Conservation (phyloP, 1,140 invertebrate genomes). For the Homalodisca vitripennis region DNA sequence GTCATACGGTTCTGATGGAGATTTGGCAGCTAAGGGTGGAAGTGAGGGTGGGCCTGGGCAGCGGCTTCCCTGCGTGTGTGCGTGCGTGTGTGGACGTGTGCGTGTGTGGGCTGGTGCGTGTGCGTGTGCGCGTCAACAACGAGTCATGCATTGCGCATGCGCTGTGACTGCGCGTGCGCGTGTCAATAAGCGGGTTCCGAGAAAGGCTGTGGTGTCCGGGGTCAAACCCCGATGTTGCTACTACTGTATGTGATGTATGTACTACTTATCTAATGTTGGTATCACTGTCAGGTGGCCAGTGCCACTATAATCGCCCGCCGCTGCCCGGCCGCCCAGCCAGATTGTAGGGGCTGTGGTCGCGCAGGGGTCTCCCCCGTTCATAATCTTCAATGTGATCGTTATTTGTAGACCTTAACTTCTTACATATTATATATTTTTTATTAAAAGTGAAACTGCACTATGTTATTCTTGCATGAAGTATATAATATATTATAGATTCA, state of each 20-base stretch:
- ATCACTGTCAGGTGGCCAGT: not conserved
- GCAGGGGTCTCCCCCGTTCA: not conserved
- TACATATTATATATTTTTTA: slow-evolving; percentile 40
- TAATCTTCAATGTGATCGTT: slow-evolving; percentile 39
- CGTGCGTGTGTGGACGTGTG: no score
- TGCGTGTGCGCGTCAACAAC: not conserved
- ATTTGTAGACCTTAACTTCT: slow-evolving; percentile 35
- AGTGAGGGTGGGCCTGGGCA: no score
- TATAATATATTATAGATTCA: slow-evolving; percentile 38
- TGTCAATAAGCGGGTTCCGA: no score
- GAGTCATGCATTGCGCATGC: not conserved
- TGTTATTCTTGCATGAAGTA: slow-evolving; percentile 40
- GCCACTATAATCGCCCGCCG: not conserved
- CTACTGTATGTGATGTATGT: no score
- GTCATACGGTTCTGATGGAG: not conserved
- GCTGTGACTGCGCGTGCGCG: not conserved
- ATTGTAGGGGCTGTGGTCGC: slow-evolving; percentile 5
- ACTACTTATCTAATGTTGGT: no score
- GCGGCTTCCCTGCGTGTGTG: no score
- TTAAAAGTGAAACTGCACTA: slow-evolving; percentile 38
- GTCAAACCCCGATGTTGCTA: no score
- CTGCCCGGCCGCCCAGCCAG: not conserved
- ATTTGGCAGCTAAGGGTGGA: not conserved
- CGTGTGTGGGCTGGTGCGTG: no score
- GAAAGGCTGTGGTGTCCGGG: no score